Evolutionary conservation across 2,113 vertebrate species (phyloP).

Genomic region (Aleadryas rufinucha): DNA sequence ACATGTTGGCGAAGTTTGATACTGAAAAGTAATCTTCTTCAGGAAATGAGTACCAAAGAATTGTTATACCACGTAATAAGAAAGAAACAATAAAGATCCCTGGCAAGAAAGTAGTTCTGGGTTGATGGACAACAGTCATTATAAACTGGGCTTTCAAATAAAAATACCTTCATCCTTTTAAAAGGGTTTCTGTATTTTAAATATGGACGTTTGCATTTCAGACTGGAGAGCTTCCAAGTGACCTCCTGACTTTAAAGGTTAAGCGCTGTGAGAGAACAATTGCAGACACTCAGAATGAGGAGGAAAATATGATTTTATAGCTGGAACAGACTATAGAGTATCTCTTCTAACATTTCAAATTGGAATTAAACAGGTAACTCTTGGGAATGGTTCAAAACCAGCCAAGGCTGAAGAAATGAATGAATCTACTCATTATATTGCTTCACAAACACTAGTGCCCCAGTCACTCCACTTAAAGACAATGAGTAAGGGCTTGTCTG

Average conservation of each 20-base stretch:
- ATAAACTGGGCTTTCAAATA: slow-evolving; percentile 65
- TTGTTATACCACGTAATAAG: slow-evolving; percentile 68
- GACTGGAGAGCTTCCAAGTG: slow-evolving; percentile 64
- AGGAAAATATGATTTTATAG: slow-evolving; percentile 59
- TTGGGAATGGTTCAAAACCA: background rate
- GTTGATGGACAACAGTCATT: slow-evolving; percentile 66
- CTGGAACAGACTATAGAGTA: slow-evolving; percentile 36
- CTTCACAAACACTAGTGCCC: background rate
- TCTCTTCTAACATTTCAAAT: slow-evolving; percentile 48
- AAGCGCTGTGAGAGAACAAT: slow-evolving; percentile 33
- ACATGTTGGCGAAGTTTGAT: slow-evolving; percentile 63
- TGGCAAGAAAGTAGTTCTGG: slow-evolving; percentile 61
- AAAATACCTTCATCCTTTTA: slow-evolving; percentile 66
- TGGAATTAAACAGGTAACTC: slow-evolving; percentile 32
- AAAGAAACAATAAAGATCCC: slow-evolving; percentile 71
- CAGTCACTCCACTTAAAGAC: background rate
- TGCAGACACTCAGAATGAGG: slow-evolving; percentile 28
- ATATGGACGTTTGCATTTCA: slow-evolving; percentile 67
- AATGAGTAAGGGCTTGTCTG: background rate
- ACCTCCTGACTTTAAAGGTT: slow-evolving; percentile 49
- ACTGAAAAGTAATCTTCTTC: slow-evolving; percentile 75
- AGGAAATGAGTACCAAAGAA: slow-evolving; percentile 75
- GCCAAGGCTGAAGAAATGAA: background rate
- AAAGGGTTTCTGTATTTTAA: slow-evolving; percentile 70
- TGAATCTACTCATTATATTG: slow-evolving; percentile 6